phyloP scores from a whole-genome alignment of 1,140 invertebrate species.

The Arctopsyche grandis region DNA sequence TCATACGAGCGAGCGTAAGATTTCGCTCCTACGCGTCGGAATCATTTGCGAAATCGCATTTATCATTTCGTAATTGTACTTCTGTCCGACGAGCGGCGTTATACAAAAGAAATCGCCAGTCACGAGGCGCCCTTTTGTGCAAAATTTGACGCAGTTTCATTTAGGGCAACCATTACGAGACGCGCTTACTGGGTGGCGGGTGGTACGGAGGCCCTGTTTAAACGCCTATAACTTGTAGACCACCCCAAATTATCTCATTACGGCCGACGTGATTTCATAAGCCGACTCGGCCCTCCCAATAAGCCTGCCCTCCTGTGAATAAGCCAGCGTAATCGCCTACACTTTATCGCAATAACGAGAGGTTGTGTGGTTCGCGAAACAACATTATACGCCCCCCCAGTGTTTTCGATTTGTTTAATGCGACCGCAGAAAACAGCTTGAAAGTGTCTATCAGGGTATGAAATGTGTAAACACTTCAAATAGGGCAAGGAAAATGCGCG shows the following conservation, averaged over 20 bases:
- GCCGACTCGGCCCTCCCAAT: conserved; percentile 15
- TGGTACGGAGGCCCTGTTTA: conserved; percentile 6
- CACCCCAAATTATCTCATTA: conserved; percentile 50
- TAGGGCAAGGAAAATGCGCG: not conserved
- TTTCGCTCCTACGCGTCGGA: not conserved
- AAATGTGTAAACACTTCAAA: conserved; percentile 30
- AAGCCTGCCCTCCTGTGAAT: not conserved
- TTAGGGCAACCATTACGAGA: conserved; percentile 30
- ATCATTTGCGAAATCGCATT: conserved; percentile 10
- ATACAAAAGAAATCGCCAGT: conserved; percentile 27
- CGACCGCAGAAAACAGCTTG: not conserved
- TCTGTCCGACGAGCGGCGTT: not conserved
- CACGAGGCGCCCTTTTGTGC: conserved; percentile 21
- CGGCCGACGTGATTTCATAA: conserved; percentile 52
- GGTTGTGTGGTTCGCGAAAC: not conserved
- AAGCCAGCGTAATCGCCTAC: conserved; percentile 32
- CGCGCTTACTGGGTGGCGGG: not conserved
- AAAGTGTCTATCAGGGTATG: conserved; percentile 33
- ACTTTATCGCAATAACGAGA: conserved; percentile 29
- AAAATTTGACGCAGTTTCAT: conserved; percentile 18
- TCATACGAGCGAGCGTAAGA: not conserved
- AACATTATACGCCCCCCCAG: not conserved
- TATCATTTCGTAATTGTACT: conserved; percentile 10
- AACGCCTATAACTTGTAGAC: conserved; percentile 47
- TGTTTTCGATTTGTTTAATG: conserved; percentile 26